These are phyloP conservation scores for Notothenia rossii DNA, from an alignment of 2,113 vertebrate species.

Conservation along the genomic window DNA sequence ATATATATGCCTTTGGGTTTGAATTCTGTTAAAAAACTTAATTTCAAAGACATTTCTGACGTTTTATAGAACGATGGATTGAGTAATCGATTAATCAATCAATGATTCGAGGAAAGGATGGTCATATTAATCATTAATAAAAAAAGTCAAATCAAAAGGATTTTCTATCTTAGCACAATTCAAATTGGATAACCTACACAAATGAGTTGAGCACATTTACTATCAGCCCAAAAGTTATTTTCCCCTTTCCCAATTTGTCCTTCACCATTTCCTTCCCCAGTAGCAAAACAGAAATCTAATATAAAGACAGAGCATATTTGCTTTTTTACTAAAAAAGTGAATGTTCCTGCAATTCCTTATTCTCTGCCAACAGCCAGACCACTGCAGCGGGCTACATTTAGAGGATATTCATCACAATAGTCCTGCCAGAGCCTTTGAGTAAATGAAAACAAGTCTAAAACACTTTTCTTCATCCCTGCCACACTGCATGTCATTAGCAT, in stretches of 20 bases:
- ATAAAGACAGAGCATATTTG: slow-evolving; percentile 51
- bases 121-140: not conserved
- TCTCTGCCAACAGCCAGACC: slow-evolving; percentile 45
- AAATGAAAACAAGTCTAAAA: slow-evolving; percentile 50
- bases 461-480: slow-evolving; percentile 21
- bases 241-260: not conserved
- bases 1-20: not conserved
- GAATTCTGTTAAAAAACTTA: not conserved
- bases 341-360: slow-evolving; percentile 56
- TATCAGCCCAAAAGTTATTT: not conserved
- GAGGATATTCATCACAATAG: slow-evolving; percentile 60
- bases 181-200: not conserved
- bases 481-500: slow-evolving; percentile 15
- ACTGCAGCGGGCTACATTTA: slow-evolving; percentile 26
- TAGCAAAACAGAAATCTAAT: slow-evolving; percentile 47
- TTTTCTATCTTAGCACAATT: not conserved
- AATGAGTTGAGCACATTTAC: not conserved
- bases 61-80: not conserved
- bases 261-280: not conserved
- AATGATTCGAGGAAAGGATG: not conserved
- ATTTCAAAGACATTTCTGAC: not conserved
- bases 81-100: not conserved
- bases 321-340: slow-evolving; percentile 50
- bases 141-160: not conserved
- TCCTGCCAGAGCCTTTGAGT: slow-evolving; percentile 42